Evolutionary conservation across 2,888 invertebrate species (phyloP), one percentile per base, ranked within the genome.

Genomic region (Phytoseiulus persimilis): DNA sequence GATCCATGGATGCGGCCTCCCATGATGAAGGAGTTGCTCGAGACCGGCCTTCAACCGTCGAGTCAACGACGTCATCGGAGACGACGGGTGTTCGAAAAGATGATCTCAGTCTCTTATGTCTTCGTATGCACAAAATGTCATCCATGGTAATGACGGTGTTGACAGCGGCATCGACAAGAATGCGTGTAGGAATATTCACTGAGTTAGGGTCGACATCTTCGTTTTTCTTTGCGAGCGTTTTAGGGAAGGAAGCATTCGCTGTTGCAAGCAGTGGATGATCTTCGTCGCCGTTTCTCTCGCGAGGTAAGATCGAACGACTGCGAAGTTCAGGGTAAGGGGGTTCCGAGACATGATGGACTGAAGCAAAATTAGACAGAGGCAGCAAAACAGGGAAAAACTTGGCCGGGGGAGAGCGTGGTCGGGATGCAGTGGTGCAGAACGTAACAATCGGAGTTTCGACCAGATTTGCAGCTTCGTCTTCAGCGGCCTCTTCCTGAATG

Each of bases 141-240:
- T 33, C 45, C n/a, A 32, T 33, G 6, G 87, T 32, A 32, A 87
- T 33, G 31, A 32, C 87, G 87, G 87, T 87, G 87, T 87, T 87
- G 87, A 87, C 32, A n/a, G 87, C 32, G 33, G 87, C 87, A 87
- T 87, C 87, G 87, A 87, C 87, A 45, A 87, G 33, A n/a, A 33
- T 9, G 45, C 87, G 87, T 33, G 45, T 32, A 31, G 87, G 87
- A 87, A 87, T 31, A 87, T 31, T 32, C 28, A n/a, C 83, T n/a
- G 89, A 65, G 89, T 89, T 83, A 83, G 83, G 65, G 11, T 89
- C 65, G 83, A 83, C 89, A 18, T 83, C 89, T 31, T 89, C 65
- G 33, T 28, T 31, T 31, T 9, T 31, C 0, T 33, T 31, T 33
- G 32, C 39, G 31, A 87, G 32, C 87, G n/a, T 9, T 31, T 33